A percentile compares a stretch with the other conserved stretches of the same genome.
Conservation (phyloP, 2,797 vertebrate genomes). For the Sebastolobus altivelis region DNA sequence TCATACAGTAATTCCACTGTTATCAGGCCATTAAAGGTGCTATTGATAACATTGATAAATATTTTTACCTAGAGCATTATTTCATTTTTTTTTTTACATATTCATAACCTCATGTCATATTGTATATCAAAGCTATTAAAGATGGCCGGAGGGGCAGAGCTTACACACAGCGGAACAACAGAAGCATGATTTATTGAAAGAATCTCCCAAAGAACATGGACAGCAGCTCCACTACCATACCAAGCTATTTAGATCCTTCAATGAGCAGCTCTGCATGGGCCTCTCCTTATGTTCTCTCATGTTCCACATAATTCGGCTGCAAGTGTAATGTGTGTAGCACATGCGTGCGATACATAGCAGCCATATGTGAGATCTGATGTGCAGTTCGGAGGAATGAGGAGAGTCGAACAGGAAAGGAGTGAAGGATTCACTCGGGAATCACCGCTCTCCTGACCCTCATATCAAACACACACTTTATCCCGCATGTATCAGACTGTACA, state of each 20-base stretch:
- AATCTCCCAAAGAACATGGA: conserved; percentile 7
- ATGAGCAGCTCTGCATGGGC: conserved; percentile 27
- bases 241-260: conserved; percentile 26
- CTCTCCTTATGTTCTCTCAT: conserved; percentile 41
- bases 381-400: conserved; percentile 16
- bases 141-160: background rate
- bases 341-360: conserved; percentile 29
- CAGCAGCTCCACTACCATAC: conserved; percentile 16
- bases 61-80: background rate
- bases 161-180: conserved; percentile 13
- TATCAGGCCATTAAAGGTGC: too few relatives aligned
- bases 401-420: background rate
- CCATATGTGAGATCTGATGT: conserved; percentile 35
- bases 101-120: background rate
- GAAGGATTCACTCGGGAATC: conserved; percentile 10
- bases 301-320: conserved; percentile 37
- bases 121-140: conserved; percentile 12
- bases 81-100: background rate
- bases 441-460: conserved; percentile 1
- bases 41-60: background rate
- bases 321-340: conserved; percentile 53
- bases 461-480: conserved; percentile 20
- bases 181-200: conserved; percentile 27
- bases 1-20: background rate
- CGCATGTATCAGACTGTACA: background rate